Conservation (phyloP, 2,113 vertebrate species). For the Oryctolagus cuniculus region mOryCun1.1 NC_091445.1:64001001-64001500, state of each 20-base stretch:
- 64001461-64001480: background rate
- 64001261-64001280: background rate
- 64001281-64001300: background rate
- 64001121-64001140: conserved; percentile 3
- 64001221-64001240: conserved; percentile 19
- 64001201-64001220: background rate
- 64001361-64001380: background rate
- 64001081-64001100: background rate
- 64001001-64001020: too few relatives aligned
- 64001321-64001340: background rate
- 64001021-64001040: background rate
- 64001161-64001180: background rate
- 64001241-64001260: background rate
- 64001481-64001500: background rate
- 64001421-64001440: background rate
- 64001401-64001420: background rate
- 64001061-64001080: conserved; percentile 8
- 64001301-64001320: conserved; percentile 12
- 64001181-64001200: conserved; percentile 19
- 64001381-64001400: background rate
- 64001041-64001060: conserved; percentile 50
- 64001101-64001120: conserved; percentile 29
- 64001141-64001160: background rate
- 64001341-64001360: background rate
- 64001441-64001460: background rate